Percentiles rank a stretch among this genome's conserved stretches.
Conservation (phyloP, 2,888 invertebrate species). For the Drosophila crucigera region DNA sequence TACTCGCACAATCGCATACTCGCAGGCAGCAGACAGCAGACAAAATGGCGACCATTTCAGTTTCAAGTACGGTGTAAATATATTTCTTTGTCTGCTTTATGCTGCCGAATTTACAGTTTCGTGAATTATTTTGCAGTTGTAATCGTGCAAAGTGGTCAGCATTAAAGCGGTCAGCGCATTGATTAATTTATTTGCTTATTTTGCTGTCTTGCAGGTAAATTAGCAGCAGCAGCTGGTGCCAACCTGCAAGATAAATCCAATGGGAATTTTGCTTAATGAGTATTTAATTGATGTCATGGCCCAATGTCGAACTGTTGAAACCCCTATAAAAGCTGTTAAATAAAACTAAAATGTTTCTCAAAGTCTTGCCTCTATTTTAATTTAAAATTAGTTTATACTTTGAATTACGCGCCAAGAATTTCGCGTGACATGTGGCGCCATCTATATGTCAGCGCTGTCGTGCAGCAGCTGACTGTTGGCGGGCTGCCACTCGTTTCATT, state of each 20-base stretch:
- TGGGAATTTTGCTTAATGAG: background rate
- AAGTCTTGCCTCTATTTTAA: background rate
- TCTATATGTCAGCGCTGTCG: conserved; percentile 20
- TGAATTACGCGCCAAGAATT: conserved; percentile 15
- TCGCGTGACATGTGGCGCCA: conserved; percentile 24
- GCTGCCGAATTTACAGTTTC: conserved; percentile 38
- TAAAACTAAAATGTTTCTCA: too few relatives aligned
- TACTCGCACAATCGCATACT: background rate
- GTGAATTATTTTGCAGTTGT: conserved; percentile 33
- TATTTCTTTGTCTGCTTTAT: conserved; percentile 11
- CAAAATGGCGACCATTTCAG: conserved; percentile 34
- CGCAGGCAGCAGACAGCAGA: conserved; percentile 6
- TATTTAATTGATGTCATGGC: background rate
- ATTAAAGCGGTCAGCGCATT: conserved; percentile 37
- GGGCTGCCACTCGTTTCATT: conserved; percentile 13
- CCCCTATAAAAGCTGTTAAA: background rate
- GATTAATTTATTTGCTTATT: conserved; percentile 47
- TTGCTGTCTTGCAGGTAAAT: conserved; percentile 41
- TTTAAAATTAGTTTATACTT: background rate
- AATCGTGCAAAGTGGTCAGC: conserved; percentile 12
- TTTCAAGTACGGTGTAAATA: conserved; percentile 11
- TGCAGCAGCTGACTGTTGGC: background rate
- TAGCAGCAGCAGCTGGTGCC: conserved; percentile 8
- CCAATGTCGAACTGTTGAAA: background rate
- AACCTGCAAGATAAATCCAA: background rate